Evolutionary conservation across 2,113 vertebrate genomes (phyloP).

Genomic region (Ellobius talpinus): DNA sequence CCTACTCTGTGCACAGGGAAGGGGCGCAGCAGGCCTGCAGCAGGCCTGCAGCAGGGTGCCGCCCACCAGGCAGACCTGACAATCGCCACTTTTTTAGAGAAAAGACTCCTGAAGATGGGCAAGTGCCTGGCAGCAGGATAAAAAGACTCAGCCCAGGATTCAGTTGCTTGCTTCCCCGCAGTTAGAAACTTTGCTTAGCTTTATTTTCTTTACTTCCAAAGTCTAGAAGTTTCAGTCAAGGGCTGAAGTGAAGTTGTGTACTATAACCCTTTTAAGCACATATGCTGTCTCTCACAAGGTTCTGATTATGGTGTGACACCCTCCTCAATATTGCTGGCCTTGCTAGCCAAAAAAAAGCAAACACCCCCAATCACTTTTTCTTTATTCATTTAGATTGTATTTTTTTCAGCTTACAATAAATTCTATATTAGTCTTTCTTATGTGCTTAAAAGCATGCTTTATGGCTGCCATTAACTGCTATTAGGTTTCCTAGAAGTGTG

Average conservation of each 20-base stretch:
- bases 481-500: slow-evolving; percentile 11
- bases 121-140: neutral
- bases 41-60: neutral
- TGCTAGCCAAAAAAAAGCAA: slow-evolving; percentile 1
- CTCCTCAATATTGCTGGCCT: slow-evolving; percentile 41
- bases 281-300: neutral
- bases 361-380: too few relatives aligned
- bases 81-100: slow-evolving; percentile 44
- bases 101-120: neutral
- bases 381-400: slow-evolving; percentile 23
- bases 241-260: slow-evolving; percentile 63
- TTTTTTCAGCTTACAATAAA: slow-evolving; percentile 70
- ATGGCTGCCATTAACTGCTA: neutral
- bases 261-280: neutral
- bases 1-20: neutral
- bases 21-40: neutral
- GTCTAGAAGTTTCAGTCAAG: slow-evolving; percentile 66
- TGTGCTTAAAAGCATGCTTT: slow-evolving; percentile 19
- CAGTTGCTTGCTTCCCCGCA: neutral
- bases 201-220: slow-evolving; percentile 69
- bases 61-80: neutral
- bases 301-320: neutral
- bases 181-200: slow-evolving; percentile 70
- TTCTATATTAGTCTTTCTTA: neutral
- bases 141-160: slow-evolving; percentile 31